phyloP scores from a whole-genome alignment of 1,140 invertebrate species.

The Neotoxoptera formosana region DNA sequence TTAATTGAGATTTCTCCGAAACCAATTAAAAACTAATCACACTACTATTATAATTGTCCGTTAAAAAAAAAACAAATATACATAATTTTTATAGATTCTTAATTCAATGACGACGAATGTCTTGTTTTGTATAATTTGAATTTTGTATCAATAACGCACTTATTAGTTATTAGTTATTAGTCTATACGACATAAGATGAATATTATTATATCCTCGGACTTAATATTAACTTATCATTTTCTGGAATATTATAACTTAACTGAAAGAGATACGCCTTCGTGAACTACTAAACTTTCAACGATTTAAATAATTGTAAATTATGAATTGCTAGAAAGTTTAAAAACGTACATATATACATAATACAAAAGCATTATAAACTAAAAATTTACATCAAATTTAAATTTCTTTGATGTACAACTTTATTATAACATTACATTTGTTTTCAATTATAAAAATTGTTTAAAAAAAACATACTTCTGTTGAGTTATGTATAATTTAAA shows the following conservation, averaged over 20 bases:
- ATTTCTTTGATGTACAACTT: not conserved
- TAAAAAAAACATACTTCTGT: too few species aligned
- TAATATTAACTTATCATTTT: not conserved
- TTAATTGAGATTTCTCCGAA: not conserved
- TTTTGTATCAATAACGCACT: not conserved
- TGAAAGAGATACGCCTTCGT: not conserved
- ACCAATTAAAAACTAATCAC: not conserved
- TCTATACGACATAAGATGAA: not conserved
- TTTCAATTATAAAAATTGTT: too few species aligned
- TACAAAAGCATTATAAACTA: not conserved
- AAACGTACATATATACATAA: too few species aligned
- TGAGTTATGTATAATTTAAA: too few species aligned
- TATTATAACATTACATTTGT: too few species aligned
- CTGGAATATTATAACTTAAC: not conserved
- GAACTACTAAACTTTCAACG: not conserved
- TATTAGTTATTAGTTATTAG: too few species aligned
- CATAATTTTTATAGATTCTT: not conserved
- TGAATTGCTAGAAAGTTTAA: not conserved
- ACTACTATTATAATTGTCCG: not conserved
- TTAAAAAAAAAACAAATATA: not conserved
- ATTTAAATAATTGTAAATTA: constrained; percentile 20
- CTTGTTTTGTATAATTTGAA: not conserved
- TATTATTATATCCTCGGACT: not conserved
- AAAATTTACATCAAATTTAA: not conserved
- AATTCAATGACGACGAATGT: not conserved